Evolutionary conservation across 2,888 invertebrate species (phyloP).

Genomic region (Phengaris alcon): DNA sequence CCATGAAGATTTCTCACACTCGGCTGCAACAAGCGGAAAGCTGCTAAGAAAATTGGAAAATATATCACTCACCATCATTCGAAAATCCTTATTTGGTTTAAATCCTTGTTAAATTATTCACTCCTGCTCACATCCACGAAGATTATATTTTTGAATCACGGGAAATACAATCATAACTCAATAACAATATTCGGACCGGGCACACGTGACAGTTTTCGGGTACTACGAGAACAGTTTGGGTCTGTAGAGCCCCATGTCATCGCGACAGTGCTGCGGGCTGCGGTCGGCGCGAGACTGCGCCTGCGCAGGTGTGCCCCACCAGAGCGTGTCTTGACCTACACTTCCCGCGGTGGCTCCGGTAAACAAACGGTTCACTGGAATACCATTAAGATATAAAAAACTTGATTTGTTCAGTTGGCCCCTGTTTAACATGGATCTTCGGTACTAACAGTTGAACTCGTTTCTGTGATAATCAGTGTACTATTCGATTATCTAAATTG

Average conservation of each 20-base stretch:
- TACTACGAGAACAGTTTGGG: slow-evolving; percentile 43
- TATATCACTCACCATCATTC: slow-evolving; percentile 32
- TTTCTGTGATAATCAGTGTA: slow-evolving; percentile 8
- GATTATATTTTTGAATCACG: slow-evolving; percentile 50
- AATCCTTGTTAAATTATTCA: slow-evolving; percentile 48
- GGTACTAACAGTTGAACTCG: slow-evolving; percentile 56
- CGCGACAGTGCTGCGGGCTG: slow-evolving; percentile 55
- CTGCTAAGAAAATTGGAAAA: slow-evolving; percentile 1
- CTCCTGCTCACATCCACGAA: slow-evolving; percentile 64
- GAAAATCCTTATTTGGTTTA: slow-evolving; percentile 35
- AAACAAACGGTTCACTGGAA: slow-evolving; percentile 79
- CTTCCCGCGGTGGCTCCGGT: slow-evolving; percentile 64
- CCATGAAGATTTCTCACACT: slow-evolving; percentile 51
- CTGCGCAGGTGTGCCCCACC: slow-evolving; percentile 54
- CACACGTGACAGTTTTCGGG: slow-evolving; percentile 47
- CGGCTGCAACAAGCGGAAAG: not conserved
- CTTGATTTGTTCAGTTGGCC: slow-evolving; percentile 48
- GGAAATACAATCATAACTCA: slow-evolving; percentile 58
- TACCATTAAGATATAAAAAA: slow-evolving; percentile 56
- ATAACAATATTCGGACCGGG: slow-evolving; percentile 57
- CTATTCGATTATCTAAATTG: slow-evolving; percentile 4
- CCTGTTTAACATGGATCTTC: slow-evolving; percentile 35
- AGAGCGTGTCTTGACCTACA: slow-evolving; percentile 67
- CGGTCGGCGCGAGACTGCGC: slow-evolving; percentile 60
- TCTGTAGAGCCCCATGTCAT: slow-evolving; percentile 58